A percentile compares a stretch with the other conserved stretches of the same genome.
phyloP scores from a whole-genome alignment of 2,797 vertebrate genomes.

The Erethizon dorsatum region DNA sequence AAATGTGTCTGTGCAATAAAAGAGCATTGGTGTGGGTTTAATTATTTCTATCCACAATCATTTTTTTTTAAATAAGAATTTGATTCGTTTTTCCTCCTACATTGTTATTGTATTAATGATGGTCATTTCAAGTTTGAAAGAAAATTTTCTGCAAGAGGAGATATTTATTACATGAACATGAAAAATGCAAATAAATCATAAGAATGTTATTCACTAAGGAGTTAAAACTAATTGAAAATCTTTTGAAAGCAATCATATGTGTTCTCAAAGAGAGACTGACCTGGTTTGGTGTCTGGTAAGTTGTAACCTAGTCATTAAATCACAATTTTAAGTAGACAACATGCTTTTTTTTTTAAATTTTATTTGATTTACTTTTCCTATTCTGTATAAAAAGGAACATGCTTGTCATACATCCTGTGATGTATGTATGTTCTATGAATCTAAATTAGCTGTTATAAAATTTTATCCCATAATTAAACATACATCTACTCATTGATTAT shows the following conservation, averaged over 20 bases:
- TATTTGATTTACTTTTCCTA: background rate
- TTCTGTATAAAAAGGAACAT: background rate
- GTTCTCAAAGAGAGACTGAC: background rate
- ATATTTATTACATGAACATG: background rate
- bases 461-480: background rate
- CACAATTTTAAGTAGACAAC: background rate
- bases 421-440: background rate
- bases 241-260: background rate
- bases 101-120: background rate
- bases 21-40: background rate
- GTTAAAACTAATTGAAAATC: slow-evolving; percentile 5
- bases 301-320: background rate
- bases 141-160: background rate
- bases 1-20: background rate
- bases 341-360: background rate
- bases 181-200: background rate
- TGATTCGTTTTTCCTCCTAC: background rate
- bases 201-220: background rate
- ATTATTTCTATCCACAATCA: background rate
- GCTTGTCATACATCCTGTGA: background rate
- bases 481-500: background rate
- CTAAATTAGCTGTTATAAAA: slow-evolving; percentile 23
- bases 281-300: background rate
- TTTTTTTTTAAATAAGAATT: slow-evolving; percentile 26
- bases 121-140: background rate